These are phyloP conservation scores for Champsocephalus gunnari DNA, from an alignment of 2,797 vertebrate genomes.

Conservation along the genomic window DNA sequence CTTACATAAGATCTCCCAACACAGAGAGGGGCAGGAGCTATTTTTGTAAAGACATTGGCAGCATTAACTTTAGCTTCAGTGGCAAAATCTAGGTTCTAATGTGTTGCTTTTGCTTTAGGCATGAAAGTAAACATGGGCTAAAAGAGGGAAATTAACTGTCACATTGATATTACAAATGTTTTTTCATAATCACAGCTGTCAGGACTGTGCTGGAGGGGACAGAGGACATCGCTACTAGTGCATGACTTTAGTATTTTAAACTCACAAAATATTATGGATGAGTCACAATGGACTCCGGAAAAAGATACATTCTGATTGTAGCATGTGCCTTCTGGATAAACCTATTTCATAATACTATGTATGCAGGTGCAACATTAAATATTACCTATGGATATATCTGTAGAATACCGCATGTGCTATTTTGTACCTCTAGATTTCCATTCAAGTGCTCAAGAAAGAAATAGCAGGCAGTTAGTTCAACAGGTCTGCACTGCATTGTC, in stretches of 20 bases:
- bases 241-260: not conserved
- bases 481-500: slow-evolving; percentile 53
- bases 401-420: not conserved
- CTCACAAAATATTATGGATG: not conserved
- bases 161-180: slow-evolving; percentile 1
- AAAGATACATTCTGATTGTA: too few species aligned
- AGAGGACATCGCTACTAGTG: not conserved
- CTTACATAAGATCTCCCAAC: slow-evolving; percentile 52
- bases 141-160: not conserved
- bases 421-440: not conserved
- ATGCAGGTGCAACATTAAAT: not conserved
- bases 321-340: not conserved
- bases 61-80: not conserved
- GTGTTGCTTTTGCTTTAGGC: not conserved
- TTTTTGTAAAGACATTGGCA: not conserved
- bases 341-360: not conserved
- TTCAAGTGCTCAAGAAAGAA: not conserved
- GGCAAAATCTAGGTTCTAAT: slow-evolving; percentile 2
- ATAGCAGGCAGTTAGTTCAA: slow-evolving; percentile 44
- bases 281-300: not conserved
- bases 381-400: not conserved
- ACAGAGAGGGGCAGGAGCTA: not conserved
- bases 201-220: not conserved
- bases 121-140: not conserved
- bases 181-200: not conserved